These are phyloP conservation scores for Periophthalmus magnuspinnatus DNA, from an alignment of 2,797 vertebrate species.

Conservation along the genomic window DNA sequence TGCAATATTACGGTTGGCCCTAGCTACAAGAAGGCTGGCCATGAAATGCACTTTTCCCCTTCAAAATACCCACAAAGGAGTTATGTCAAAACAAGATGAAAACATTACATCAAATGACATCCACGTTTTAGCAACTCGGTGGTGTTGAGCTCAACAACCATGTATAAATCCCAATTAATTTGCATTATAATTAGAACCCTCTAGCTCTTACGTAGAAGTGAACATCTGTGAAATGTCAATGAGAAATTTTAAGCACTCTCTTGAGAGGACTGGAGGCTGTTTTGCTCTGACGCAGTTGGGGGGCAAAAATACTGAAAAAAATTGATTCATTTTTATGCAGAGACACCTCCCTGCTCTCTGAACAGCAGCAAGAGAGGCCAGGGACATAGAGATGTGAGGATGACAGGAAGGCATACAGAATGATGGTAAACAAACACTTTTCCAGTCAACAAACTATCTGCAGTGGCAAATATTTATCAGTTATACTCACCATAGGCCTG, in stretches of 20 bases:
- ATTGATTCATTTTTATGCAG: conserved; percentile 5
- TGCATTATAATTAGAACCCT: conserved; percentile 11
- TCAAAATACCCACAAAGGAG: too few relatives aligned
- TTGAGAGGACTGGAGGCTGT: background rate
- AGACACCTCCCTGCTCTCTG: background rate
- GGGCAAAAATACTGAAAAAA: background rate
- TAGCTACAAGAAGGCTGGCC: conserved; percentile 9
- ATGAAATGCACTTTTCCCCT: background rate
- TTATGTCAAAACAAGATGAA: too few relatives aligned
- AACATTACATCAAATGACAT: conserved; percentile 1
- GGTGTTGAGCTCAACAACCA: background rate
- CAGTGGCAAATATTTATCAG: background rate
- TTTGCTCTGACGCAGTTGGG: conserved; percentile 1
- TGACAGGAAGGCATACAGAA: background rate
- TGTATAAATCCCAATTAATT: conserved; percentile 12
- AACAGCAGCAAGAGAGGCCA: background rate
- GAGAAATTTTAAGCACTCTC: conserved; percentile 1
- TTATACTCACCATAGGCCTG: background rate
- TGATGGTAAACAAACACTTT: background rate
- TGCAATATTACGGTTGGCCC: conserved; percentile 23
- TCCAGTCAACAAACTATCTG: background rate
- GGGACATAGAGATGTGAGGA: background rate
- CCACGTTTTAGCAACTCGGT: background rate
- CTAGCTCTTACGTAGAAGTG: background rate
- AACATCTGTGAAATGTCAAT: conserved; percentile 9